Evolutionary conservation across 2,797 vertebrate genomes (phyloP).

Genomic region (Protonibea diacanthus): DNA sequence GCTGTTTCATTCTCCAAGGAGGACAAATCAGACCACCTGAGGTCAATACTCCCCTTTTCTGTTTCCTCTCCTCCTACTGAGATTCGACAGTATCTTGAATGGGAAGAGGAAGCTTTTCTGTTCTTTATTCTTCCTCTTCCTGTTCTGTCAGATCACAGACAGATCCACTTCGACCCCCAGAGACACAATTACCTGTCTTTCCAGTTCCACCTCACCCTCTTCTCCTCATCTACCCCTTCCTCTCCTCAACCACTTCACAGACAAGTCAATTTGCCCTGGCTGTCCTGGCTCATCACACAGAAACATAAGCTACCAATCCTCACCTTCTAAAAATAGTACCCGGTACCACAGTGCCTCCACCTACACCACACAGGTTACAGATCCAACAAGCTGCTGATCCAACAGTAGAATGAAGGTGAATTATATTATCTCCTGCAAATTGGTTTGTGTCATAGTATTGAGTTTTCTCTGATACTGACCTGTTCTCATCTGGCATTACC

Average conservation of each 20-base stretch:
- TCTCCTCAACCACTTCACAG: conserved; percentile 41
- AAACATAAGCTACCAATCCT: conserved; percentile 25
- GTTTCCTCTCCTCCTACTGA: conserved; percentile 47
- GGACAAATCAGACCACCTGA: conserved; percentile 43
- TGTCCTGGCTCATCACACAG: conserved; percentile 44
- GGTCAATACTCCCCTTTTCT: conserved; percentile 56
- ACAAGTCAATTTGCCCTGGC: conserved; percentile 42
- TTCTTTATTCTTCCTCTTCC: conserved; percentile 14
- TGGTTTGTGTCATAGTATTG: neutral
- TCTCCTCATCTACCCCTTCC: conserved; percentile 28
- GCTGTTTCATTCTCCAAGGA: conserved; percentile 25
- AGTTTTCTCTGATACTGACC: neutral
- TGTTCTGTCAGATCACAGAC: conserved; percentile 47
- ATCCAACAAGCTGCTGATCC: conserved; percentile 15
- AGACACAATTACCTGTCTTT: conserved; percentile 69
- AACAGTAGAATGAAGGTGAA: neutral
- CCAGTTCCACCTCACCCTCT: conserved; percentile 47
- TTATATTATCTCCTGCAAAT: neutral
- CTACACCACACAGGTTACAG: neutral
- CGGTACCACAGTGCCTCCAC: neutral
- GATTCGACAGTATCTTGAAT: conserved; percentile 12
- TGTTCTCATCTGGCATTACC: too few species aligned
- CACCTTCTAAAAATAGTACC: conserved; percentile 37
- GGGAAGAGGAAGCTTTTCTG: conserved; percentile 23
- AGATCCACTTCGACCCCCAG: conserved; percentile 43